Base-by-base conservation (phyloP, 2,888 invertebrate species). In the Drosophila tanythrix region DNA sequence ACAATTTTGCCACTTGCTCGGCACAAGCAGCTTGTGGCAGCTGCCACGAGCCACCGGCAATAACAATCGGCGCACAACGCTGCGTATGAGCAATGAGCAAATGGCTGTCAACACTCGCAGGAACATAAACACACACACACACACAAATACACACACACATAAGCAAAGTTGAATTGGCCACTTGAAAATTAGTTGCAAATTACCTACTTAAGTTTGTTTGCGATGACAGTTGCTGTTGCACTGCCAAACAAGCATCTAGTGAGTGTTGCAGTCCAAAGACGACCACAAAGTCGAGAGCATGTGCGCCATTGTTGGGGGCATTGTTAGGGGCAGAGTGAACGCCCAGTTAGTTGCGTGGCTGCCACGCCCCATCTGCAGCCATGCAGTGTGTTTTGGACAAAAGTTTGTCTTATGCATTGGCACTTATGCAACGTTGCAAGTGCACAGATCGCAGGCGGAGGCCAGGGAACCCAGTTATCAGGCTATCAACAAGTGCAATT, bases 201-300 rank as follows among this genome's bases (percentile, higher is more conserved):
- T 87, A 89, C 88, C 86, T 89, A 82, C 86, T 89, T 87, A 87
- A 89, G 86, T 85, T 74, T 85, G 86, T 88, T 86, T 88, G 86
- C 74, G 65, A 38, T 74, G 75, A 71, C 71, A 76, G 71, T 62
- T 55, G 61, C 40, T 62, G 62, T 51, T 52, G 59, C 58, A 55
- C 62, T 55, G 51, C 18, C 31, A 64, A 64, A 43, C 27, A 62
- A 51, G 40, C 59, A 59, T 52, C 58, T 46, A 50, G 29, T 38
- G 21, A 63, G 57, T 56, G 46, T 57, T 64, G 56, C 51, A 63
- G 64, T 43, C 57, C 53, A 48, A 66, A 70, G 70, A 48, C 68
- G 55, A 60, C 67, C 66, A 75, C 76, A 64, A 67, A 74, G 72
- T 65, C 75, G 70, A 79, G 25, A 68, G 87, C 89, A 89, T 90